Conservation (phyloP, 1,140 invertebrate genomes). For the Sinonovacula constricta region DNA sequence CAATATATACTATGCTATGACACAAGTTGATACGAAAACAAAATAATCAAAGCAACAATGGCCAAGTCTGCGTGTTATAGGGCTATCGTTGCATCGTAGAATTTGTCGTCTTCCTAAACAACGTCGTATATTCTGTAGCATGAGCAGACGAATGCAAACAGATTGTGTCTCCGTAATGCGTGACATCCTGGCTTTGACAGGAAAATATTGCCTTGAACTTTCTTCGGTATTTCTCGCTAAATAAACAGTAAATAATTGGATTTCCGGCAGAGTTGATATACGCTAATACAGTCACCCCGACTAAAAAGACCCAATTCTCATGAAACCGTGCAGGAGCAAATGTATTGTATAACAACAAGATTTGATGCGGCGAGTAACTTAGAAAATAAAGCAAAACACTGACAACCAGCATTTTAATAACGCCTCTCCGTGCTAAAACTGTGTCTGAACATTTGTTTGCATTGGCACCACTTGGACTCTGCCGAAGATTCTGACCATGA, state of each 20-base stretch:
- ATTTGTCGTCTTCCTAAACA: slow-evolving; percentile 37
- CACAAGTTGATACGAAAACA: too few species aligned
- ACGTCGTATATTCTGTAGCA: slow-evolving; percentile 29
- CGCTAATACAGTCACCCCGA: slow-evolving; percentile 76
- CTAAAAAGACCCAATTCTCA: slow-evolving; percentile 74
- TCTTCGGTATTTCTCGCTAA: slow-evolving; percentile 76
- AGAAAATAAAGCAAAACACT: slow-evolving; percentile 78
- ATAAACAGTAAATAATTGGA: slow-evolving; percentile 78
- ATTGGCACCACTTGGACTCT: slow-evolving; percentile 70
- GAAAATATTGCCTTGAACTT: slow-evolving; percentile 42
- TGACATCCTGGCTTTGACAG: neutral
- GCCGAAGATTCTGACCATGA: slow-evolving; percentile 48
- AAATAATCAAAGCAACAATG: too few species aligned
- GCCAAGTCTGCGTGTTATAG: too few species aligned
- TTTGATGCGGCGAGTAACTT: slow-evolving; percentile 78
- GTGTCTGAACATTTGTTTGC: slow-evolving; percentile 68
- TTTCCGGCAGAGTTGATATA: slow-evolving; percentile 78
- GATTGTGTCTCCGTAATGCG: slow-evolving; percentile 21
- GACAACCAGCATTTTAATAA: slow-evolving; percentile 79
- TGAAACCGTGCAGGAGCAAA: slow-evolving; percentile 69
- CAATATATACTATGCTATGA: too few species aligned
- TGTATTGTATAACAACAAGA: slow-evolving; percentile 76
- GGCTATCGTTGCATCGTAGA: too few species aligned
- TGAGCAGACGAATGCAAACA: slow-evolving; percentile 17
- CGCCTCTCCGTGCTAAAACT: slow-evolving; percentile 74